phyloP scores from a whole-genome alignment of 2,797 vertebrate genomes.

The Jordanella pulchra region DNA sequence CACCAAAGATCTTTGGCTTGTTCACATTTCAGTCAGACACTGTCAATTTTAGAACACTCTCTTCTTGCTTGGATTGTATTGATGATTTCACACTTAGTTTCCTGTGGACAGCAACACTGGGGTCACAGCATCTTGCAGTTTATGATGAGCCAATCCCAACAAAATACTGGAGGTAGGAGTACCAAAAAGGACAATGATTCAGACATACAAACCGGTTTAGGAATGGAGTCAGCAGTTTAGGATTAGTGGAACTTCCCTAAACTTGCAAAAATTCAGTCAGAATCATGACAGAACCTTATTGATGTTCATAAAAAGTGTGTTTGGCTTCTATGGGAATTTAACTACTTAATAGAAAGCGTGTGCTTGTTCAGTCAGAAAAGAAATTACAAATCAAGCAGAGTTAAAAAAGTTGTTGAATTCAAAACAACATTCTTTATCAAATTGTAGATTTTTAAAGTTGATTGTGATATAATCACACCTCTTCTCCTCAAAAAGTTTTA shows the following conservation, averaged over 20 bases:
- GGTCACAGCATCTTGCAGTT: not conserved
- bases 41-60: not conserved
- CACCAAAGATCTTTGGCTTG: not conserved
- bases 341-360: not conserved
- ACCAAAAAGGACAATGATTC: not conserved
- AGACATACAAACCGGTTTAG: not conserved
- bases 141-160: not conserved
- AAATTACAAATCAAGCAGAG: too few relatives aligned
- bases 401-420: too few relatives aligned
- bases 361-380: too few relatives aligned
- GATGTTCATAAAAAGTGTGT: not conserved
- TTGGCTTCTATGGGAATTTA: not conserved
- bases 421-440: too few relatives aligned
- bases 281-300: not conserved
- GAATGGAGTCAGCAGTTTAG: not conserved
- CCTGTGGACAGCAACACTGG: not conserved
- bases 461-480: too few relatives aligned
- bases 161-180: too few relatives aligned
- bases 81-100: not conserved
- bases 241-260: not conserved
- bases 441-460: too few relatives aligned
- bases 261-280: not conserved
- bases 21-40: not conserved
- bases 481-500: not conserved
- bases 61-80: not conserved